Evolutionary conservation across 2,888 invertebrate genomes (phyloP).

Genomic region (Conus canariensis): DNA sequence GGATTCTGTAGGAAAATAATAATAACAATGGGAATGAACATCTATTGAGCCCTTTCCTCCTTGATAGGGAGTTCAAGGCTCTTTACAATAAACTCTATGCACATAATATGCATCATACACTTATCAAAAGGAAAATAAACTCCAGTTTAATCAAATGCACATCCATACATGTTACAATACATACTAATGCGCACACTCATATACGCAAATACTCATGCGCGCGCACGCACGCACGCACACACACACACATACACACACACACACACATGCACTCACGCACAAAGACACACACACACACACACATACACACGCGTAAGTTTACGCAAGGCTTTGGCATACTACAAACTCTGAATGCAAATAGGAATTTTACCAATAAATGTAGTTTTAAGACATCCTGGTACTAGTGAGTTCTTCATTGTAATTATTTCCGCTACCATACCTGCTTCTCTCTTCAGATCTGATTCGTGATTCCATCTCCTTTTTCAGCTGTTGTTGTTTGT

Average conservation of each 20-base stretch:
- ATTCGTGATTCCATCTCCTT: conserved; percentile 69
- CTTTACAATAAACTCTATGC: no score
- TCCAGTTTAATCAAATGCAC: background rate
- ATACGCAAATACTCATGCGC: background rate
- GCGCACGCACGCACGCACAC: background rate
- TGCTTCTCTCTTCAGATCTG: conserved; percentile 67
- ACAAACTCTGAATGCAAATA: no score
- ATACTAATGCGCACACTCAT: background rate
- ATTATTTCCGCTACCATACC: conserved; percentile 53
- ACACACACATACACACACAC: background rate
- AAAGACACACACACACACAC: background rate
- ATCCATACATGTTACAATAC: background rate
- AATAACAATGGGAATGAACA: background rate
- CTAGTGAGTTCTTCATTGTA: no score
- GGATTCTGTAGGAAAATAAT: conserved; percentile 50
- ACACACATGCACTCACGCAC: background rate
- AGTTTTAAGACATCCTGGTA: no score
- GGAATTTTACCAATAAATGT: no score
- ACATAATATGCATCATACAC: no score
- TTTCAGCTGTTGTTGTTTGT: conserved; percentile 69
- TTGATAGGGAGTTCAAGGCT: no score
- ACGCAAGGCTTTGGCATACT: no score
- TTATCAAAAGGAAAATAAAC: no score
- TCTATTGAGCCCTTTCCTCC: no score
- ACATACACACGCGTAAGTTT: background rate